phyloP scores from a whole-genome alignment of 2,113 vertebrate genomes.

The Bujurquina vittata region DNA sequence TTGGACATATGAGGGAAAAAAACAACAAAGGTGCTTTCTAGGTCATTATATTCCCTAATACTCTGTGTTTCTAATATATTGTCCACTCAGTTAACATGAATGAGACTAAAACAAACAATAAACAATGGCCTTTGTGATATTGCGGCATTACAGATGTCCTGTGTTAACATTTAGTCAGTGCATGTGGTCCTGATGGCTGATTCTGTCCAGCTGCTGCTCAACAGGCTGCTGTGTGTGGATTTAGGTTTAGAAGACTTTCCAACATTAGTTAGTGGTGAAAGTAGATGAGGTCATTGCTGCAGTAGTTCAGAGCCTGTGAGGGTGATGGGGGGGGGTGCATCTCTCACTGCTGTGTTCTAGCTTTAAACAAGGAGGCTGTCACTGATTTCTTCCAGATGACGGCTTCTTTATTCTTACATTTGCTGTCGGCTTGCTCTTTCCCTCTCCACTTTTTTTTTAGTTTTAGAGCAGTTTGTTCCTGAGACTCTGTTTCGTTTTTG shows the following conservation, averaged over 20 bases:
- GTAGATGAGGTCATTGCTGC: not conserved
- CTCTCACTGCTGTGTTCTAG: not conserved
- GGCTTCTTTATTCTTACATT: not conserved
- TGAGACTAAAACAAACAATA: not conserved
- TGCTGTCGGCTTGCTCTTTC: not conserved
- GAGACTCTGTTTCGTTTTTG: not conserved
- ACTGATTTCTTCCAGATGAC: not conserved
- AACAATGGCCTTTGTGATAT: not conserved
- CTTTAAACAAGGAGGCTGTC: constrained; percentile 1
- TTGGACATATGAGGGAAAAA: no score
- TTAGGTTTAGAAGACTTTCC: not conserved
- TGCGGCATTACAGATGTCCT: constrained; percentile 15
- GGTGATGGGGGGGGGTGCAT: not conserved
- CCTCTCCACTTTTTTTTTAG: not conserved
- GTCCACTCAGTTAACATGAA: not conserved
- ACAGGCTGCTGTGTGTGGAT: constrained; percentile 7
- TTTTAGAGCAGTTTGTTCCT: not conserved
- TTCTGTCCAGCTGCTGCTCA: not conserved
- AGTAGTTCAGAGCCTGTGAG: not conserved
- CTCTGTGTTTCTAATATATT: not conserved
- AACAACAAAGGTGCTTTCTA: no score
- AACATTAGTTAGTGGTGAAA: not conserved
- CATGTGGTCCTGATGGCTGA: constrained; percentile 24
- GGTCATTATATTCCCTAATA: not conserved
- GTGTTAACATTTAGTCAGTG: constrained; percentile 42